A percentile compares a stretch with the other conserved stretches of the same genome.
Conservation (phyloP, 2,888 invertebrate species). For the Dinocampus coccinellae region DNA sequence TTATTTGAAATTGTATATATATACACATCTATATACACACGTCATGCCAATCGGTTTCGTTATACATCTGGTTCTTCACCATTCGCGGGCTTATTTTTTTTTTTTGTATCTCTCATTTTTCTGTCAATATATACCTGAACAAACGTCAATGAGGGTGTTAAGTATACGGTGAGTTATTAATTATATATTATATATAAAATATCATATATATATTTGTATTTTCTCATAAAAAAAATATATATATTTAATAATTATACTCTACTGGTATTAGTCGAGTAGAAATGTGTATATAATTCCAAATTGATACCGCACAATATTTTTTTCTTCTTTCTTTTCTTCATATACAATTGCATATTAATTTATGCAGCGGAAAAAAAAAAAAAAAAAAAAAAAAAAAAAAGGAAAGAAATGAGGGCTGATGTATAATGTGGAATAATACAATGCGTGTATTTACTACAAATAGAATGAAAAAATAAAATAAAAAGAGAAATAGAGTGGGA, state of each 20-base stretch:
- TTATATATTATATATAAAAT: constrained; percentile 3
- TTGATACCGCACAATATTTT: neutral
- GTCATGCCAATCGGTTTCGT: constrained; percentile 46
- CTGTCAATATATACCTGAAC: constrained; percentile 20
- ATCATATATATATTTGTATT: neutral
- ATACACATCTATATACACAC: neutral
- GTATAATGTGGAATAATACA: neutral
- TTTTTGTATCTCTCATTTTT: too few relatives aligned
- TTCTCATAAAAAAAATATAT: neutral
- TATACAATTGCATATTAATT: neutral
- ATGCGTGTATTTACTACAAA: neutral
- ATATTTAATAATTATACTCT: constrained; percentile 12
- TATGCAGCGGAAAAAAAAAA: neutral
- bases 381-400: too few relatives aligned
- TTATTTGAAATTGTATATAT: neutral
- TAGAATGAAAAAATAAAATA: neutral
- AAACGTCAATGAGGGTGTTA: constrained; percentile 22
- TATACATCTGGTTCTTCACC: constrained; percentile 44
- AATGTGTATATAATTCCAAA: constrained; percentile 1
- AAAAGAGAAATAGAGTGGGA: neutral
- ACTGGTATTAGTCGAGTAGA: neutral
- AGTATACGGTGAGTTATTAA: constrained; percentile 22
- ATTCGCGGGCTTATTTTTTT: neutral
- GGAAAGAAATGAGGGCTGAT: neutral
- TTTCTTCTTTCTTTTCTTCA: neutral